Evolutionary conservation across 2,888 invertebrate genomes (phyloP).

Genomic region (Pammene aurita): DNA sequence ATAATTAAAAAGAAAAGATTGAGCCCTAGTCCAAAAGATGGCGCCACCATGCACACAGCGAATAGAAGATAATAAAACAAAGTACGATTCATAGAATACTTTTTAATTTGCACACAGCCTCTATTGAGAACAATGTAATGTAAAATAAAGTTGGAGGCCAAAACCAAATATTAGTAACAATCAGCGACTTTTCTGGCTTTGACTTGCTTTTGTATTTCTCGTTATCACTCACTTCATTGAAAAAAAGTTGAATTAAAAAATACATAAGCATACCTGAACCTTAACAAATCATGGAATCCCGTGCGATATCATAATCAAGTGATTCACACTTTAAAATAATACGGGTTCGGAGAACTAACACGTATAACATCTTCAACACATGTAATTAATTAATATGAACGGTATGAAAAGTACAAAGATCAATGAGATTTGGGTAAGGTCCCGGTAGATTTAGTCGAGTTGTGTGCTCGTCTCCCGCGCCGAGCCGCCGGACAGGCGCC

Average conservation of each 20-base stretch:
- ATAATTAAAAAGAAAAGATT: no score
- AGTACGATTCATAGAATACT: conserved; percentile 72
- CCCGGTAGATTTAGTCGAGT: conserved; percentile 58
- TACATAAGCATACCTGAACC: neutral
- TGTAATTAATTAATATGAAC: conserved; percentile 49
- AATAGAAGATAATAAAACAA: conserved; percentile 46
- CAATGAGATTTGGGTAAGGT: conserved; percentile 67
- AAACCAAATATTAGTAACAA: conserved; percentile 17
- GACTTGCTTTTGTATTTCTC: conserved; percentile 4
- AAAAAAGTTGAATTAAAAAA: conserved; percentile 20
- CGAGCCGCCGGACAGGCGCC: conserved; percentile 57
- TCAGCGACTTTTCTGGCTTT: conserved; percentile 16
- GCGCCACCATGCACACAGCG: no score
- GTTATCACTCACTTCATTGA: conserved; percentile 26
- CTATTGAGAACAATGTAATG: conserved; percentile 75
- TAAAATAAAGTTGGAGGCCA: conserved; percentile 46
- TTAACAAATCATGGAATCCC: conserved; percentile 15
- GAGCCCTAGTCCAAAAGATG: no score
- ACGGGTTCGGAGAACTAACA: conserved; percentile 55
- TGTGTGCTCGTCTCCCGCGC: conserved; percentile 72
- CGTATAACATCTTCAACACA: conserved; percentile 51
- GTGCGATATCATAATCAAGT: conserved; percentile 21
- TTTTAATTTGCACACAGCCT: conserved; percentile 83
- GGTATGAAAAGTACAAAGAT: conserved; percentile 66
- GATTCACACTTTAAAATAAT: conserved; percentile 41